Evolutionary conservation across 2,888 invertebrate species (phyloP).

Genomic region (Molorchus minor): DNA sequence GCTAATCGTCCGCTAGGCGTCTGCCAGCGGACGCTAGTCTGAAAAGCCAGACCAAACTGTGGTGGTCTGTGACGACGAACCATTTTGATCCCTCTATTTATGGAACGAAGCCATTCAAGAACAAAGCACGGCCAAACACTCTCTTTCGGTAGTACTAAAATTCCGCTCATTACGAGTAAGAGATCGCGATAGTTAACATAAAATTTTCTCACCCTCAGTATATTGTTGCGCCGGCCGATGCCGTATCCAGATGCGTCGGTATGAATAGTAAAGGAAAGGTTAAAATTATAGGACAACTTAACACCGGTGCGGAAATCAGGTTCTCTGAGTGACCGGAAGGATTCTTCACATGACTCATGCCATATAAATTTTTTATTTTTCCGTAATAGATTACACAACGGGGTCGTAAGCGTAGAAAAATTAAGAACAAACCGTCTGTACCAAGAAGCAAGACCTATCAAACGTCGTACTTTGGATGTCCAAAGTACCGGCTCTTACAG

Average conservation of each 20-base stretch:
- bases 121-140: conserved; percentile 30
- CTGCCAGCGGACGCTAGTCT: conserved; percentile 10
- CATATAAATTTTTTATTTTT: not conserved
- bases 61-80: conserved; percentile 30
- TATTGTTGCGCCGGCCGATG: conserved; percentile 23
- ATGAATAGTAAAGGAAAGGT: not conserved
- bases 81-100: conserved; percentile 30
- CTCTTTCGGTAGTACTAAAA: conserved; percentile 29
- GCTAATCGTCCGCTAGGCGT: conserved; percentile 26
- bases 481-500: too few species aligned
- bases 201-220: conserved; percentile 13
- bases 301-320: not conserved
- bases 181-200: not conserved
- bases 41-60: conserved; percentile 25
- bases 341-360: not conserved
- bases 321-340: not conserved
- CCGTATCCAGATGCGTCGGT: conserved; percentile 22
- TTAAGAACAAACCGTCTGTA: not conserved
- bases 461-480: not conserved
- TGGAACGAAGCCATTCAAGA: conserved; percentile 25
- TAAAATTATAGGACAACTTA: not conserved
- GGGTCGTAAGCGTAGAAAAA: not conserved
- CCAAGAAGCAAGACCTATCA: conserved; percentile 22
- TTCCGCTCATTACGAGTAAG: conserved; percentile 24
- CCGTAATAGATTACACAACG: not conserved